Evolutionary conservation across 2,113 vertebrate species (phyloP).

Genomic region (Sus scrofa): T2T-Sscrofa CM000820.6:81131501-81132000

Average conservation of each 20-base stretch:
- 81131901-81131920: neutral
- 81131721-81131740: neutral
- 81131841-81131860: neutral
- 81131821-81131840: neutral
- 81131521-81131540: neutral
- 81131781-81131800: slow-evolving; percentile 34
- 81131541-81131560: slow-evolving; percentile 7
- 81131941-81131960: neutral
- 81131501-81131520: slow-evolving; percentile 26
- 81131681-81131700: slow-evolving; percentile 29
- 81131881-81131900: neutral
- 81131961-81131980: neutral
- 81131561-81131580: neutral
- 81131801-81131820: slow-evolving; percentile 26
- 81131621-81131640: slow-evolving; percentile 19
- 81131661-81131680: neutral
- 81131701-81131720: slow-evolving; percentile 10
- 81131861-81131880: slow-evolving; percentile 34
- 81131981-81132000: neutral
- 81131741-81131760: neutral
- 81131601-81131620: neutral
- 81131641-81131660: neutral
- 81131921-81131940: slow-evolving; percentile 11
- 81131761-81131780: slow-evolving; percentile 11
- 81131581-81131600: neutral